Percentiles rank a stretch among this genome's conserved stretches.
Evolutionary conservation across 2,888 invertebrate species (phyloP).

Genomic region (Caenorhabditis sulstoni): DNA sequence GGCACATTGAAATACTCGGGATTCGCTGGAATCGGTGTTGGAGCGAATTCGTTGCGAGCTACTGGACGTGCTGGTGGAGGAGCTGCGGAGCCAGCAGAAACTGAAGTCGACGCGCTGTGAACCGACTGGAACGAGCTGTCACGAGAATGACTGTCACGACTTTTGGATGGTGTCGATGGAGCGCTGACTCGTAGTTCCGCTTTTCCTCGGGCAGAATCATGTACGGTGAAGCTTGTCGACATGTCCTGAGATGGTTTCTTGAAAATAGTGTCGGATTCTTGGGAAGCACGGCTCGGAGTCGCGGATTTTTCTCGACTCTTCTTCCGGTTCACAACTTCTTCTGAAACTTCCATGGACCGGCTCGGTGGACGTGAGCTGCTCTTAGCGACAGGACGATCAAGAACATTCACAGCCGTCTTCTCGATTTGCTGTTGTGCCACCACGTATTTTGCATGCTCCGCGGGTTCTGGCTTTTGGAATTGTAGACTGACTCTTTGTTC

Average conservation of each 20-base stretch:
- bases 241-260: conserved; percentile 40
- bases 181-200: conserved; percentile 26
- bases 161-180: conserved; percentile 32
- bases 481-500: conserved; percentile 28
- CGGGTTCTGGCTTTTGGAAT: conserved; percentile 35
- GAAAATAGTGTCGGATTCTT: conserved; percentile 25
- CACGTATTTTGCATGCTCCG: conserved; percentile 31
- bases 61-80: not conserved
- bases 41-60: conserved; percentile 5
- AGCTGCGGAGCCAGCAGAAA: not conserved
- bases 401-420: conserved; percentile 4
- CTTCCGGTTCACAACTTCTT: not conserved
- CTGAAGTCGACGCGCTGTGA: conserved; percentile 13
- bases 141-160: conserved; percentile 3
- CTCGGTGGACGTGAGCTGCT: not conserved
- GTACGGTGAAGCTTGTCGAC: conserved; percentile 27
- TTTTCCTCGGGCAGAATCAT: conserved; percentile 11
- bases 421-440: conserved; percentile 42
- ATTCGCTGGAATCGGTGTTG: conserved; percentile 27
- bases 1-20: conserved; percentile 42
- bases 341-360: conserved; percentile 12
- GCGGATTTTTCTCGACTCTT: conserved; percentile 18
- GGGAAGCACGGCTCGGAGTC: conserved; percentile 3
- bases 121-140: conserved; percentile 35
- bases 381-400: conserved; percentile 1